Evolutionary conservation across 1,140 invertebrate species (phyloP).

Genomic region (Matsumurasca onukii): DNA sequence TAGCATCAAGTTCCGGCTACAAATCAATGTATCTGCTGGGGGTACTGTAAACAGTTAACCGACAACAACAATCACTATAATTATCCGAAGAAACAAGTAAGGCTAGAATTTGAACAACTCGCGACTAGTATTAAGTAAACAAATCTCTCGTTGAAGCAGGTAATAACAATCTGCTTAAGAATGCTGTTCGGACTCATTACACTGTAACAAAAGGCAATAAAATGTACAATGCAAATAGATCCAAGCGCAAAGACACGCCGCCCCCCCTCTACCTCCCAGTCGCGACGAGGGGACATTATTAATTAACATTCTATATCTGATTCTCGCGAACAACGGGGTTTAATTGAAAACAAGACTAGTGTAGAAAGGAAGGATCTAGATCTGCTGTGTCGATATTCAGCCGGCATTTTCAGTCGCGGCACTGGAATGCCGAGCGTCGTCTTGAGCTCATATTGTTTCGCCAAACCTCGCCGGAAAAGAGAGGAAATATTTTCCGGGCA

Average conservation of each 20-base stretch:
- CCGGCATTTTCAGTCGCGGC: constrained; percentile 7
- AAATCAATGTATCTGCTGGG: too few species aligned
- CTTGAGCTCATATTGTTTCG: constrained; percentile 11
- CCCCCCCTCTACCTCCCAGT: neutral
- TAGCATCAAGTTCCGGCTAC: too few species aligned
- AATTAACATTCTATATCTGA: constrained; percentile 18
- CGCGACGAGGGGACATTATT: constrained; percentile 11
- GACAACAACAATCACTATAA: too few species aligned
- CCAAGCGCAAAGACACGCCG: neutral
- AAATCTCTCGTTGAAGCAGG: neutral
- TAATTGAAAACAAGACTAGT: constrained; percentile 19
- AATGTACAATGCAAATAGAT: constrained; percentile 20
- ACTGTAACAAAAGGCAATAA: constrained; percentile 17
- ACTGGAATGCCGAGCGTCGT: neutral
- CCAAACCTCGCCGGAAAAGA: constrained; percentile 3
- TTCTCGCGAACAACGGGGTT: neutral
- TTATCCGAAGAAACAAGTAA: too few species aligned
- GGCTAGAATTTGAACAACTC: too few species aligned
- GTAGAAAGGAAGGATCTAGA: neutral
- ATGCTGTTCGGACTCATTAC: neutral
- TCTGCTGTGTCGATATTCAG: neutral
- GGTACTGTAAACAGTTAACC: too few species aligned
- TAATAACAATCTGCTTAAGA: neutral
- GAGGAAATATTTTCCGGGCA: constrained; percentile 8
- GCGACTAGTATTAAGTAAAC: too few species aligned